These are phyloP conservation scores for Muschampia plurimacula DNA, from an alignment of 2,888 invertebrate genomes.

Conservation along the genomic window DNA sequence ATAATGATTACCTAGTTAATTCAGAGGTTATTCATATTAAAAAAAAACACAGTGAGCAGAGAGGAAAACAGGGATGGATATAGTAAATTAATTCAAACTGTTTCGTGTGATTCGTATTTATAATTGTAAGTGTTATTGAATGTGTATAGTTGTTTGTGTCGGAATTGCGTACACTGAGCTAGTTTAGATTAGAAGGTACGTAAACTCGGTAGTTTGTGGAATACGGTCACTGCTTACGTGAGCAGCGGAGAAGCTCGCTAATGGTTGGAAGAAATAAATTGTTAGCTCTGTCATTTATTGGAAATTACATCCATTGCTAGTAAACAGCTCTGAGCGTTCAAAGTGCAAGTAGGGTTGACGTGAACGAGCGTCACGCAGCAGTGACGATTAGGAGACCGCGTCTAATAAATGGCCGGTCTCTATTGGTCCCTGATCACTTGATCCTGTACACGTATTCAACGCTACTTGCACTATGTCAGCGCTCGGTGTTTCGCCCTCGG, in stretches of 20 bases:
- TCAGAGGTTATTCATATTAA: constrained; percentile 74
- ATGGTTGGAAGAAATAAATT: constrained; percentile 73
- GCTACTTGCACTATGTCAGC: constrained; percentile 33
- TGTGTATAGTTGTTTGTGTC: constrained; percentile 79
- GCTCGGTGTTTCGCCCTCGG: constrained; percentile 27
- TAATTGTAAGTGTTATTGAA: constrained; percentile 82
- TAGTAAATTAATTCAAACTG: constrained; percentile 73
- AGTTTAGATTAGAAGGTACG: constrained; percentile 70
- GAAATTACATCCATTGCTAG: constrained; percentile 45
- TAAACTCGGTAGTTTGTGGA: constrained; percentile 55
- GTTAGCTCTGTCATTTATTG: constrained; percentile 47
- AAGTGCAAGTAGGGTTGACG: constrained; percentile 46
- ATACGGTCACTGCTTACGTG: constrained; percentile 55
- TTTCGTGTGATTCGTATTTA: constrained; percentile 80
- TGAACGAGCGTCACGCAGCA: constrained; percentile 40
- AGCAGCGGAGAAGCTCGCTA: constrained; percentile 69
- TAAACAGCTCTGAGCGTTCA: constrained; percentile 49
- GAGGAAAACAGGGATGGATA: constrained; percentile 85
- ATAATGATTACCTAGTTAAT: constrained; percentile 79
- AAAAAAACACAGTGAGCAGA: constrained; percentile 79
- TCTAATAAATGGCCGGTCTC: constrained; percentile 44
- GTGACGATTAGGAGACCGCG: constrained; percentile 44
- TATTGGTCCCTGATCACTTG: constrained; percentile 47
- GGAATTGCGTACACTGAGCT: constrained; percentile 65
- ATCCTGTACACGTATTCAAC: constrained; percentile 26